Base-by-base conservation (phyloP, 2,888 invertebrate species). In the Gisinianus flammeolus region DNA sequence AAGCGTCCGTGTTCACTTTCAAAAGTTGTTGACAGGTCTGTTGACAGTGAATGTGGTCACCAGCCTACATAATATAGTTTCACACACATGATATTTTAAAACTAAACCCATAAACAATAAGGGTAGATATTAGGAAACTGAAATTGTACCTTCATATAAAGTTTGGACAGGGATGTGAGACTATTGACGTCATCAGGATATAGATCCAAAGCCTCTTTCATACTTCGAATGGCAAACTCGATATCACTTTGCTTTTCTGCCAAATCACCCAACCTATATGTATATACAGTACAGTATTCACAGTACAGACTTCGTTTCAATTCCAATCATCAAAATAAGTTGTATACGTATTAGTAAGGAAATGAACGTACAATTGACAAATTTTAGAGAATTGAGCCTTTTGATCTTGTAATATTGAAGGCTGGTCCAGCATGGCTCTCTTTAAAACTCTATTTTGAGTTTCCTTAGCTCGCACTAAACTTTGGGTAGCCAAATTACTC, bases 31-130 rank as follows among this genome's bases (percentile, higher is more conserved):
- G 90, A 85, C 97, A 96, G 0, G 93, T 93, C 85, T 94, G 93
- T 83, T 96, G 93, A 86, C 97, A 98, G 83, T 93, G 90, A 80
- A 96, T 95, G 82, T 96, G 89, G 85, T 94, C 93, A 85, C 94
- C 95, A 85, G 92, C 91, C 92, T 93, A 85, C 74, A 74, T 74
- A 28, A 6, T 24, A 28, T 67, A 26, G n/a, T 56, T 44, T 16
- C 22, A 12, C 44, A 52, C 12, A 62, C 22, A 26, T 35, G 35
- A 35, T 35, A 35, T 8, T 35, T 35, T 35, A 12, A 35, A 12
- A n/a, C n/a, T n/a, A n/a, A 35, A 35, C 6, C 35, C 35, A 35
- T 35, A 35, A 5, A 35, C 35, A 35, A 5, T 8, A 5, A 35
- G n/a, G n/a, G n/a, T n/a, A n/a, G n/a, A n/a, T n/a, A n/a, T n/a